Evolutionary conservation across 1,140 invertebrate genomes (phyloP).

Genomic region (Sycophila sp.): DNA sequence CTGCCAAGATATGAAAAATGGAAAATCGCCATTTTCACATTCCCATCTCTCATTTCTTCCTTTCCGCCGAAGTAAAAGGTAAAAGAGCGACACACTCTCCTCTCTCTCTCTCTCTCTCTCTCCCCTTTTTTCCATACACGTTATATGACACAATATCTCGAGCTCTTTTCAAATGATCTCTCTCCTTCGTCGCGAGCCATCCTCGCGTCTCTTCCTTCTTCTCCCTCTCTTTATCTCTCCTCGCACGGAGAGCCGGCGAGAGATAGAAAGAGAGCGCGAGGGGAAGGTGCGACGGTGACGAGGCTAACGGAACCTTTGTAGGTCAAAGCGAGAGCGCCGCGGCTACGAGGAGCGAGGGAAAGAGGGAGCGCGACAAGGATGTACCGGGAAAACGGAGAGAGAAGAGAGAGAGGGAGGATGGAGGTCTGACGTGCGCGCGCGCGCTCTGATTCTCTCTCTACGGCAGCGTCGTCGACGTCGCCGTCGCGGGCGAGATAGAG

Average conservation of each 20-base stretch:
- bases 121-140: not conserved
- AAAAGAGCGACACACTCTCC: not conserved
- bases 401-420: conserved; percentile 13
- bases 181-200: not conserved
- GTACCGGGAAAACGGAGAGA: too few relatives aligned
- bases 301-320: conserved; percentile 39
- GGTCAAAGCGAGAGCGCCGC: conserved; percentile 30
- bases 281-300: conserved; percentile 30
- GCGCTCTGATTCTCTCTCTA: conserved; percentile 37
- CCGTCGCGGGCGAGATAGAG: conserved; percentile 47
- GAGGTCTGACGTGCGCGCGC: not conserved
- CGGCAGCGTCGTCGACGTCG: conserved; percentile 37
- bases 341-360: not conserved
- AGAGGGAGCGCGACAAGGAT: not conserved
- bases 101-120: not conserved
- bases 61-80: not conserved
- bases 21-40: not conserved
- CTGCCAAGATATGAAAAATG: too few relatives aligned
- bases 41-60: not conserved
- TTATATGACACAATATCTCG: too few relatives aligned
- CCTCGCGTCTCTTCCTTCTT: not conserved
- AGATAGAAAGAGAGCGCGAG: conserved; percentile 4
- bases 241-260: too few relatives aligned
- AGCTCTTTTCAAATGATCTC: too few relatives aligned
- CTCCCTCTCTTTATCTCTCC: not conserved